Conservation (phyloP, 2,888 invertebrate species). For the Himalopsyche kuldschensis region DNA sequence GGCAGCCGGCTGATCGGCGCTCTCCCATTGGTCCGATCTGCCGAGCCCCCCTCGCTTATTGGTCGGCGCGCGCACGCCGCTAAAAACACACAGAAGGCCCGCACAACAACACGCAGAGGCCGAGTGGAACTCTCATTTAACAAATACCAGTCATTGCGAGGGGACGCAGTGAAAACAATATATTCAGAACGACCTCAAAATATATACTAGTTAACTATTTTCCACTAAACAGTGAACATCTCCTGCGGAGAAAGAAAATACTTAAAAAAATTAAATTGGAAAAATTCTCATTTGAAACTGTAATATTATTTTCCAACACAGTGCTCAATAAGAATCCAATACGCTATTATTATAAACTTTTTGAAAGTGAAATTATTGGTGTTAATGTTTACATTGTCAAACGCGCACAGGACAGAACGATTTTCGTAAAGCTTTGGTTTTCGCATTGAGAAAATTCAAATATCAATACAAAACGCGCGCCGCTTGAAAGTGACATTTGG, state of each 20-base stretch:
- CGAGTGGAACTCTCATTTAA: slow-evolving; percentile 19
- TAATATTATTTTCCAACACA: background rate
- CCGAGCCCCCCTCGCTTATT: slow-evolving; percentile 73
- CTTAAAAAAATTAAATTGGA: background rate
- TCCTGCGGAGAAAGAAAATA: background rate
- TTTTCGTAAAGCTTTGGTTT: background rate
- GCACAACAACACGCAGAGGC: slow-evolving; percentile 30
- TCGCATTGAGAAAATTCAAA: background rate
- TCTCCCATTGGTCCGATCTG: slow-evolving; percentile 63
- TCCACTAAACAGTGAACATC: background rate
- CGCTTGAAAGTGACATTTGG: background rate
- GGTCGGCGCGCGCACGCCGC: slow-evolving; percentile 55
- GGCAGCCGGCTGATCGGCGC: slow-evolving; percentile 69
- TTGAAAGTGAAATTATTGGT: background rate
- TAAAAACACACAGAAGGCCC: slow-evolving; percentile 20
- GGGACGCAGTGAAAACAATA: background rate
- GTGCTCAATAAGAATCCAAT: background rate
- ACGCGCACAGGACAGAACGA: background rate
- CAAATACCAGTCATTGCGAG: background rate
- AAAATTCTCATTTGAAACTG: background rate
- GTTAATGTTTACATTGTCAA: background rate
- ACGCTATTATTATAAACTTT: background rate
- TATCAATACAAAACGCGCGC: background rate
- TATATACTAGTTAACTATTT: background rate
- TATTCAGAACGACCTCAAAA: background rate